A percentile compares a stretch with the other conserved stretches of the same genome.
phyloP scores from a whole-genome alignment of 2,113 vertebrate genomes.

The Phainopepla nitens region DNA sequence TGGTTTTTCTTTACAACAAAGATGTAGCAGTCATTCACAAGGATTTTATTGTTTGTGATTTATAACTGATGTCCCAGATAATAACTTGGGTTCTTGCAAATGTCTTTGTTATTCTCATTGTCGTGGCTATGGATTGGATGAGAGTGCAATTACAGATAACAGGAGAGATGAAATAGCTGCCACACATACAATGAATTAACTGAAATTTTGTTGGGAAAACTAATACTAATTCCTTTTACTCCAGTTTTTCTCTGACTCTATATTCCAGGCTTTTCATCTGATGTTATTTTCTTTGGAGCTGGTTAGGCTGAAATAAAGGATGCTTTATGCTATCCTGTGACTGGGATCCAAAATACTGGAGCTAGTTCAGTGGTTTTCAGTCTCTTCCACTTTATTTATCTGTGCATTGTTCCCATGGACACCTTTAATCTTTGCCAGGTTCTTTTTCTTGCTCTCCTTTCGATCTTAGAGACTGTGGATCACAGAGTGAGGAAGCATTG shows the following conservation, averaged over 20 bases:
- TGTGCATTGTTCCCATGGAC: not conserved
- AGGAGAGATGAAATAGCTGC: not conserved
- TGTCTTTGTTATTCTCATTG: not conserved
- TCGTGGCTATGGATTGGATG: not conserved
- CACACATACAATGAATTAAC: not conserved
- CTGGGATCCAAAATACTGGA: not conserved
- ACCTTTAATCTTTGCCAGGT: not conserved
- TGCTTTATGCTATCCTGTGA: not conserved
- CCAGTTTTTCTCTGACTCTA: not conserved
- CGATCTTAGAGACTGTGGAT: not conserved
- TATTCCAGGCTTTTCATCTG: not conserved
- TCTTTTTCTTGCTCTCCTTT: not conserved
- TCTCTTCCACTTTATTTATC: not conserved
- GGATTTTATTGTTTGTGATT: not conserved
- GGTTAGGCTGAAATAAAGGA: not conserved
- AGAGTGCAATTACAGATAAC: not conserved
- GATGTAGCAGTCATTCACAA: not conserved
- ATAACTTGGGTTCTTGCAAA: not conserved
- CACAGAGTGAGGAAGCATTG: not conserved
- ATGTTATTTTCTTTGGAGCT: not conserved
- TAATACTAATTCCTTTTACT: not conserved
- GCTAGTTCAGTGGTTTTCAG: not conserved
- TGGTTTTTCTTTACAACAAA: not conserved
- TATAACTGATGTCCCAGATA: not conserved
- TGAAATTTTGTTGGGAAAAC: not conserved